Conservation (phyloP, 2,797 vertebrate species). For the Morus bassanus region DNA sequence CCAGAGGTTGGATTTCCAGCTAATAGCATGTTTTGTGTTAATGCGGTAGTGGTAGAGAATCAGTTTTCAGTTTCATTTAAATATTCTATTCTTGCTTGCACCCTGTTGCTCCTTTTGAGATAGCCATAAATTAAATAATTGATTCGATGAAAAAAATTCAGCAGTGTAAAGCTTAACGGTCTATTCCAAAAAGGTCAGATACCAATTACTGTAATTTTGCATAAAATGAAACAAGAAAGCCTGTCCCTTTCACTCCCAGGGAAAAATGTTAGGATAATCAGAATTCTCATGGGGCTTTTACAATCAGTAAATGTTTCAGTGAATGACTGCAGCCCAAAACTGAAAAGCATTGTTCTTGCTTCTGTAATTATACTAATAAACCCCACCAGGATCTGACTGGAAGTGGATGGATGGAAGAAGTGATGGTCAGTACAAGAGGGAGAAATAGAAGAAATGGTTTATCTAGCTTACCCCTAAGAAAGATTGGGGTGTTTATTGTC, state of each 20-base stretch:
- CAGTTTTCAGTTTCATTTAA: conserved; percentile 61
- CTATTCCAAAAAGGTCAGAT: conserved; percentile 68
- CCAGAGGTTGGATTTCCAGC: conserved; percentile 1
- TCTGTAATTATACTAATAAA: conserved; percentile 36
- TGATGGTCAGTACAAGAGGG: neutral
- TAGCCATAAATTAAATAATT: conserved; percentile 75
- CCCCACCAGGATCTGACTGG: neutral
- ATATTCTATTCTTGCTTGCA: conserved; percentile 64
- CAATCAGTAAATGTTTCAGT: conserved; percentile 62
- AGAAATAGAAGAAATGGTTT: neutral
- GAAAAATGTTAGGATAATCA: conserved; percentile 59
- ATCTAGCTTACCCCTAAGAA: neutral
- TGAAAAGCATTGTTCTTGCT: conserved; percentile 41
- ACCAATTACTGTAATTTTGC: conserved; percentile 75
- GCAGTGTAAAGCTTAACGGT: conserved; percentile 53
- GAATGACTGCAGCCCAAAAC: conserved; percentile 42
- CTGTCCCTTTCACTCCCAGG: conserved; percentile 50
- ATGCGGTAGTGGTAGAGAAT: neutral
- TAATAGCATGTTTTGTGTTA: conserved; percentile 36
- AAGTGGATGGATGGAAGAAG: neutral
- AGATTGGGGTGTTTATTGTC: neutral
- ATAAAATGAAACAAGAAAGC: conserved; percentile 69
- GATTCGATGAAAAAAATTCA: conserved; percentile 63
- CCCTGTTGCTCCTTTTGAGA: conserved; percentile 58
- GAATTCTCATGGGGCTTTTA: conserved; percentile 55